These are phyloP conservation scores for Ceyx melanurus DNA, from an alignment of 2,113 vertebrate species.

Conservation along the genomic window DNA sequence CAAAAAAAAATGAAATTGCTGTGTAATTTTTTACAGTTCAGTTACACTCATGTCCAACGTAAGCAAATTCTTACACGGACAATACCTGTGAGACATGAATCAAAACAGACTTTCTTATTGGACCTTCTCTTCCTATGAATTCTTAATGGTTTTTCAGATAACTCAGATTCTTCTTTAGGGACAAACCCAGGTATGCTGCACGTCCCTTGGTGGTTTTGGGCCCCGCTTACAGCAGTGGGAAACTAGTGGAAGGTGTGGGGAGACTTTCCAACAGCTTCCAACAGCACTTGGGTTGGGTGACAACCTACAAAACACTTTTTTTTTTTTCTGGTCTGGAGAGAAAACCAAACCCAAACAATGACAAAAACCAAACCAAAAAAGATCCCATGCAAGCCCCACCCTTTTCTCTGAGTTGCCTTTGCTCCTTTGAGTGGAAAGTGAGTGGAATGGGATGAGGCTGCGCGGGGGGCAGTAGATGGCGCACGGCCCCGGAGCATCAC, in stretches of 20 bases:
- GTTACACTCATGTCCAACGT: background rate
- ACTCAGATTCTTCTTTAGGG: background rate
- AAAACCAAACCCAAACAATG: background rate
- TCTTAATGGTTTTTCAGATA: background rate
- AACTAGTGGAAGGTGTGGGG: background rate
- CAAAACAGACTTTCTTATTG: background rate
- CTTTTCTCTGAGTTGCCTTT: background rate
- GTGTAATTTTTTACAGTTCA: background rate
- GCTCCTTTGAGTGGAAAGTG: too few species aligned
- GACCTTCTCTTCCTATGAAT: background rate
- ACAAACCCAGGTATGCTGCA: background rate
- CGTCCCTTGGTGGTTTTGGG: background rate
- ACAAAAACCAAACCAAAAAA: accelerated
- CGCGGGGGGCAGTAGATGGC: background rate
- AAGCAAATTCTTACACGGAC: background rate
- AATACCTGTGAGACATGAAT: background rate
- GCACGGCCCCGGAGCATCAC: background rate
- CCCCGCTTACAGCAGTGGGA: background rate
- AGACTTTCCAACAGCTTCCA: background rate
- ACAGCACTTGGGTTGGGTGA: background rate
- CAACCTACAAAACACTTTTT: background rate
- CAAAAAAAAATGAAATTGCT: background rate
- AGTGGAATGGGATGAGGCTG: too few species aligned
- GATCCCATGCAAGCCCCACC: too few species aligned
- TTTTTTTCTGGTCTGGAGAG: background rate